phyloP scores from a whole-genome alignment of 2,888 invertebrate genomes.

The Philonicus albiceps region DNA sequence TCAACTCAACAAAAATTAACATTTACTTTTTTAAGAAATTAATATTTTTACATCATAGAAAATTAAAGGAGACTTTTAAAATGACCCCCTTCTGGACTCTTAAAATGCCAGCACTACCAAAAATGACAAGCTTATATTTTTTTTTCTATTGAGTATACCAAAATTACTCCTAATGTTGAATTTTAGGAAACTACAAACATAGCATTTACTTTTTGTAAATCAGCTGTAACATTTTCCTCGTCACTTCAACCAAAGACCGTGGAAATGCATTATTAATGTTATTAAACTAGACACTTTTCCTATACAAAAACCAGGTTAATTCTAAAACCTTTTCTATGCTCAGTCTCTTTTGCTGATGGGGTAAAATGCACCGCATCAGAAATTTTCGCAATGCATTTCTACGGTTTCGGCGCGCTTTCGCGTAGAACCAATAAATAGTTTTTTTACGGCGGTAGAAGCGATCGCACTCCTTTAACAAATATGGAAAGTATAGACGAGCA shows the following conservation, averaged over 20 bases:
- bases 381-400: background rate
- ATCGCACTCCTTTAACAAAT: background rate
- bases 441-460: background rate
- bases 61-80: no score
- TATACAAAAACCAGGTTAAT: background rate
- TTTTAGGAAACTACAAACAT: background rate
- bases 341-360: constrained; percentile 1
- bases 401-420: background rate
- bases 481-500: constrained; percentile 25
- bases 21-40: no score
- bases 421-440: background rate
- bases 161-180: background rate
- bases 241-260: background rate
- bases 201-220: background rate
- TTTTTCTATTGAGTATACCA: background rate
- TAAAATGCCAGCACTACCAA: no score
- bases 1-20: no score
- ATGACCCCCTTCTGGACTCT: no score
- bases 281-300: background rate
- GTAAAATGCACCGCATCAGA: background rate
- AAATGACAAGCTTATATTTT: no score
- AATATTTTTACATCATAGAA: no score
- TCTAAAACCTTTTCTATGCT: background rate
- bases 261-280: background rate
- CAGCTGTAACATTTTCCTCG: background rate